Percentiles rank a stretch among this genome's conserved stretches.
Conservation (phyloP, 2,113 vertebrate species). For the Ptyas mucosa region DNA sequence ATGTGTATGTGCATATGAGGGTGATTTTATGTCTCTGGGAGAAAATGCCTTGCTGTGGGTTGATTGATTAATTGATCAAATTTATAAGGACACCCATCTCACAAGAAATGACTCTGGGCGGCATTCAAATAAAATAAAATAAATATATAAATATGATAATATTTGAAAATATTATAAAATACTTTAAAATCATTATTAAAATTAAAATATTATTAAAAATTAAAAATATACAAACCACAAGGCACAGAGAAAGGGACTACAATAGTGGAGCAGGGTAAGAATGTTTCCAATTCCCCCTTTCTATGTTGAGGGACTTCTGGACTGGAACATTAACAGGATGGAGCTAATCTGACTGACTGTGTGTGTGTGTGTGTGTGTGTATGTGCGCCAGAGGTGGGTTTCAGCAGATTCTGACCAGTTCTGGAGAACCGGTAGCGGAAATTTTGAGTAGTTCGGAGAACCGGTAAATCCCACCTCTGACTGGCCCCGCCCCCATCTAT, state of each 20-base stretch:
- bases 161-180: background rate
- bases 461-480: no score
- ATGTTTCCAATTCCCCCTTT: background rate
- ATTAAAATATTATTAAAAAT: background rate
- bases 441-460: no score
- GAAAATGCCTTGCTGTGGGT: background rate
- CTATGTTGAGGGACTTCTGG: background rate
- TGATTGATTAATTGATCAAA: background rate
- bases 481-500: no score
- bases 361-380: no score
- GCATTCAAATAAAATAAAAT: background rate
- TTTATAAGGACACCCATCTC: background rate
- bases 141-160: background rate
- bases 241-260: background rate
- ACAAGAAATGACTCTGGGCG: background rate
- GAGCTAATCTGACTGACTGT: no score
- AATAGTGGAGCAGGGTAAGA: background rate
- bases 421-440: no score
- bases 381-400: no score
- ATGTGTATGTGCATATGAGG: background rate
- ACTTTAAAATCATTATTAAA: background rate
- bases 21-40: background rate
- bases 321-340: no score
- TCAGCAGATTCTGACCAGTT: no score
- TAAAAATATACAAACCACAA: background rate